Evolutionary conservation across 2,888 invertebrate species (phyloP).

Genomic region (Baronia brevicornis): DNA sequence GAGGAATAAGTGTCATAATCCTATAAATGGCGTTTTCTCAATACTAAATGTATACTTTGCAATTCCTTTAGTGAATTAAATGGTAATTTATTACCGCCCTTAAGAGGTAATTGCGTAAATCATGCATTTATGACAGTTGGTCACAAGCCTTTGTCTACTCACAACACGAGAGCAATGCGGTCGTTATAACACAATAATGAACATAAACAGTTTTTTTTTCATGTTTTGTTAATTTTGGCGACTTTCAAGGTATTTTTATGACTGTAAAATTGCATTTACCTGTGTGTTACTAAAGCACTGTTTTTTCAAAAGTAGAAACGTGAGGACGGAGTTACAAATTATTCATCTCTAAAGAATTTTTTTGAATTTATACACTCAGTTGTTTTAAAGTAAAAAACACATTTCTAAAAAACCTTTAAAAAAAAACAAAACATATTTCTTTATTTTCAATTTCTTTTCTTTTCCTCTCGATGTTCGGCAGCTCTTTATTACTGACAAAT

Average conservation of each 20-base stretch:
- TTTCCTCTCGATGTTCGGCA: too few species aligned
- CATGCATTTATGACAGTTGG: constrained; percentile 70
- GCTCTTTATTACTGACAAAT: too few species aligned
- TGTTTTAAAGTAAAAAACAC: too few species aligned
- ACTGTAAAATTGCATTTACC: constrained; percentile 25
- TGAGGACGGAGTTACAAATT: too few species aligned
- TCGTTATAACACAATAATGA: constrained; percentile 44
- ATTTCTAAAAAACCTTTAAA: too few species aligned
- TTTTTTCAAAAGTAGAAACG: neutral
- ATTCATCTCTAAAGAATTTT: too few species aligned
- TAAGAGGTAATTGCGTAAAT: constrained; percentile 70
- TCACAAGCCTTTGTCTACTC: constrained; percentile 55
- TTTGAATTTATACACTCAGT: too few species aligned
- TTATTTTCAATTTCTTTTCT: too few species aligned
- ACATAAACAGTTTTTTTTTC: constrained; percentile 44
- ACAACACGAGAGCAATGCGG: constrained; percentile 43
- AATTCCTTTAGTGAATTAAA: constrained; percentile 52
- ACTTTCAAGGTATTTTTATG: constrained; percentile 20
- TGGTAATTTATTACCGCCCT: constrained; percentile 69
- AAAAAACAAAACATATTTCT: too few species aligned
- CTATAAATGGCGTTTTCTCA: constrained; percentile 6
- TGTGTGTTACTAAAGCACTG: constrained; percentile 16
- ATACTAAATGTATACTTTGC: constrained; percentile 26
- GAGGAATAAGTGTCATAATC: constrained; percentile 30
- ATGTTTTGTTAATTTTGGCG: constrained; percentile 30